Percentiles rank a stretch among this genome's conserved stretches.
These are phyloP conservation scores for Drosophila equinoxialis DNA, from an alignment of 1,140 invertebrate species.

Conservation along the genomic window DNA sequence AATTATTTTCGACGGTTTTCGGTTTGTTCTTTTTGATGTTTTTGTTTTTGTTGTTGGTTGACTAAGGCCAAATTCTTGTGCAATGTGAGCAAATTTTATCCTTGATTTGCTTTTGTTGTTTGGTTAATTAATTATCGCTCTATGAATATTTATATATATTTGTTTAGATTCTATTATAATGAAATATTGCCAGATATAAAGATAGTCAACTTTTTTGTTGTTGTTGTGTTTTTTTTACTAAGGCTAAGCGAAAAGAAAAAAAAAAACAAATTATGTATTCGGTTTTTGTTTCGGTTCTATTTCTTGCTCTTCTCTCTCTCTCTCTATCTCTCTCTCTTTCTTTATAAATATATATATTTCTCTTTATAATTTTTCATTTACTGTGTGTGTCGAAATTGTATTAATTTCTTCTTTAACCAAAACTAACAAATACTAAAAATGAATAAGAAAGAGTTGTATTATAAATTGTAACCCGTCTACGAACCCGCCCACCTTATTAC, in stretches of 20 bases:
- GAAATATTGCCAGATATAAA: slow-evolving; percentile 21
- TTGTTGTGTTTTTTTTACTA: slow-evolving; percentile 53
- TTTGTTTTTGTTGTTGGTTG: not conserved
- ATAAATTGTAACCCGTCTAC: slow-evolving; percentile 6
- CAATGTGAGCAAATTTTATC: slow-evolving; percentile 16
- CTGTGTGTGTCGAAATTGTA: slow-evolving; percentile 18
- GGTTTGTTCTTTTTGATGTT: not conserved
- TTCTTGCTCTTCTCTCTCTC: not conserved
- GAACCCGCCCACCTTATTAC: slow-evolving; percentile 16
- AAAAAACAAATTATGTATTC: too few relatives aligned
- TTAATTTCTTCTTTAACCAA: slow-evolving; percentile 38
- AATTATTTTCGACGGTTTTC: not conserved
- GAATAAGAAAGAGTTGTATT: slow-evolving; percentile 32
- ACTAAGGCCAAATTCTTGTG: slow-evolving; percentile 9
- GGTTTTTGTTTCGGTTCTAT: not conserved
- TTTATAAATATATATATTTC: not conserved
- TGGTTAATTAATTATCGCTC: slow-evolving; percentile 7
- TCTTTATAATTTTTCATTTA: slow-evolving; percentile 11
- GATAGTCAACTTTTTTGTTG: slow-evolving; percentile 68
- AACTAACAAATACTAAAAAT: slow-evolving; percentile 79
- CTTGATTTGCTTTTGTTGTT: slow-evolving; percentile 16
- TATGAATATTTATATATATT: too few relatives aligned
- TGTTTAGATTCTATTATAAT: not conserved
- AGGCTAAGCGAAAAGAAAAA: not conserved
- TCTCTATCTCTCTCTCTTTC: not conserved